A percentile compares a stretch with the other conserved stretches of the same genome.
Conservation (phyloP, 1,140 invertebrate species). For the Aphaenogaster ashmeadi region DNA sequence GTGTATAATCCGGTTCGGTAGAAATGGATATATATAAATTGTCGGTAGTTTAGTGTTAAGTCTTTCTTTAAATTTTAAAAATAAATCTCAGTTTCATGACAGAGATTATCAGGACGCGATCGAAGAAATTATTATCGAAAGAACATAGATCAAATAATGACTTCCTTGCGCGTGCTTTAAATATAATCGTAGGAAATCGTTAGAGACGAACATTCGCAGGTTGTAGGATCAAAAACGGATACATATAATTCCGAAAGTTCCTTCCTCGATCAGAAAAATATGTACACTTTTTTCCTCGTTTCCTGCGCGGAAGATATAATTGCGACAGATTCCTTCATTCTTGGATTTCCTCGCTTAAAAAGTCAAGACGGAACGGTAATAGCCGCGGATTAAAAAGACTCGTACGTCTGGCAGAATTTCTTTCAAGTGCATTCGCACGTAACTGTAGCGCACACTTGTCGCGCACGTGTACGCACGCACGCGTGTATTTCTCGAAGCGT, state of each 20-base stretch:
- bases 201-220: not conserved
- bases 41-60: not conserved
- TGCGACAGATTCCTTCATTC: not conserved
- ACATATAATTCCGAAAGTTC: not conserved
- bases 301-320: not conserved
- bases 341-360: not conserved
- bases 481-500: conserved; percentile 12
- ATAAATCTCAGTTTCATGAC: not conserved
- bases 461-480: conserved; percentile 37
- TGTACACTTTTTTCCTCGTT: not conserved
- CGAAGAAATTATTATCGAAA: not conserved
- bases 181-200: not conserved
- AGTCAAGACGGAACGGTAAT: not conserved
- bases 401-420: conserved; percentile 1
- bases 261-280: not conserved
- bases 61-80: not conserved
- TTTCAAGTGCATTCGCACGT: conserved; percentile 39
- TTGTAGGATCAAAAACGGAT: not conserved
- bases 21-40: no score
- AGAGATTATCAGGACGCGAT: not conserved
- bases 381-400: not conserved
- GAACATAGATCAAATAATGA: not conserved
- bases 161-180: not conserved
- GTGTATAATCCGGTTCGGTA: no score
- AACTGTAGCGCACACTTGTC: conserved; percentile 40